Conservation (phyloP, 23 tunicate genomes). For the Trididemnum nubilum region DNA sequence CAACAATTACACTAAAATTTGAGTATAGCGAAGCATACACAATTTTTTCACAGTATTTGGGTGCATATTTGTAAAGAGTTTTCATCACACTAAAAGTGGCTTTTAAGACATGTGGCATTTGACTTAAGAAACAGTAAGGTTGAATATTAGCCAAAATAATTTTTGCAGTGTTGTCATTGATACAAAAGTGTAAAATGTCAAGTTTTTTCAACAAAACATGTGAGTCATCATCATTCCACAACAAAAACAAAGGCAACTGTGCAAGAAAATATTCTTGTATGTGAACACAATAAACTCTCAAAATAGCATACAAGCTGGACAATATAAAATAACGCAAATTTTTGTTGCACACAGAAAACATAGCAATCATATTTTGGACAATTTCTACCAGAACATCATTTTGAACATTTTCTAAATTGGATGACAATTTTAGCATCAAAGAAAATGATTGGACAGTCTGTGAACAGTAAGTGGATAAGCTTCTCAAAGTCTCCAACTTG, state of each 20-base stretch:
- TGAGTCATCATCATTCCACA: constrained; percentile 24
- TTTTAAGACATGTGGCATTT: background rate
- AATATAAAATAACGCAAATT: constrained; percentile 16
- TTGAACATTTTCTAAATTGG: constrained; percentile 12
- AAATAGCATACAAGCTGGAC: constrained; percentile 15
- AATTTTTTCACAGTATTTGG: constrained; percentile 25
- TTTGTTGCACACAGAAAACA: constrained; percentile 3
- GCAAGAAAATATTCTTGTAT: background rate
- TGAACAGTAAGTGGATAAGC: background rate
- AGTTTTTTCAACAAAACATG: constrained; percentile 41
- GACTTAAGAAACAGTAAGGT: background rate
- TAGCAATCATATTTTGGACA: background rate
- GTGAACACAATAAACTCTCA: background rate
- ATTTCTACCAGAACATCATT: constrained; percentile 33
- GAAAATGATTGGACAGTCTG: constrained; percentile 16
- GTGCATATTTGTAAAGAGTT: constrained; percentile 13
- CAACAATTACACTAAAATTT: constrained; percentile 24
- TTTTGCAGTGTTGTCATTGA: constrained; percentile 1
- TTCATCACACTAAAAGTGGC: background rate
- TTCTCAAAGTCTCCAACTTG: constrained; percentile 26
- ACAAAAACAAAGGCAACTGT: constrained; percentile 20
- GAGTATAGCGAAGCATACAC: constrained; percentile 4
- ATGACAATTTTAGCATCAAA: constrained; percentile 42
- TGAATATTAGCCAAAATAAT: constrained; percentile 25
- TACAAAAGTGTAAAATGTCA: constrained; percentile 14